Base-by-base conservation (phyloP, 2,888 invertebrate species). In the Prosapia bicincta region DNA sequence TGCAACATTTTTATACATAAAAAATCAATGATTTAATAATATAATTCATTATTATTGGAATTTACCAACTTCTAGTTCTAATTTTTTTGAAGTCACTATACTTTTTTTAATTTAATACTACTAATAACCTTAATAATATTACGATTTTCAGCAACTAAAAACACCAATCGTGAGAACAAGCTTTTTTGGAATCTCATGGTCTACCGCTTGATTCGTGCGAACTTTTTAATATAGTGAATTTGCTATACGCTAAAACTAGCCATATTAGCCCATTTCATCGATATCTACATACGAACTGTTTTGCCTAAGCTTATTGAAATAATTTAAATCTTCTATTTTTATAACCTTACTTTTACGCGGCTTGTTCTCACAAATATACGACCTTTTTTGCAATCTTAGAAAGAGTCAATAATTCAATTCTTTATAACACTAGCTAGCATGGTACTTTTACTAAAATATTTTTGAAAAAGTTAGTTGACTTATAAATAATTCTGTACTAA, bases 331-430 rank as follows among this genome's bases (percentile, higher is more conserved):
- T 68, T 68, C 25, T 68, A 68, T 68, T 68, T 68, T 68, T 24
- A 68, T 24, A 68, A 68, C 26, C 68, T 24, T 68, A 68, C 26
- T 68, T 38, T 68, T 68, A 24, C 25, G 68, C 9, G 6, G 68
- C 68, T 68, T 68, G 9, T 68, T 68, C 68, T 68, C 68, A 68
- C 68, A 68, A 24, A 68, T 68, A 26, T 68, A 68, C 26, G 68
- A 13, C 32, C 10, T 32, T 70, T 70, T 24, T 15, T 24, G n/a
- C n/a, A n/a, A n/a, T n/a, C n/a, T n/a, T n/a, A n/a, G 69, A 69
- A 69, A 7, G 25, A 69, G n/a, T 69, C 23, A 69, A 69, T 69
- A 10, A 69, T 24, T 38, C 10, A 38, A 38, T 13, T 38, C 38
- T 13, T 38, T 38, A 38, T 38, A 13, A 38, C 38, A 38, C 38